These are phyloP conservation scores for Scomberomorus guttatus DNA, from an alignment of 2,797 vertebrate species.

Conservation along the genomic window DNA sequence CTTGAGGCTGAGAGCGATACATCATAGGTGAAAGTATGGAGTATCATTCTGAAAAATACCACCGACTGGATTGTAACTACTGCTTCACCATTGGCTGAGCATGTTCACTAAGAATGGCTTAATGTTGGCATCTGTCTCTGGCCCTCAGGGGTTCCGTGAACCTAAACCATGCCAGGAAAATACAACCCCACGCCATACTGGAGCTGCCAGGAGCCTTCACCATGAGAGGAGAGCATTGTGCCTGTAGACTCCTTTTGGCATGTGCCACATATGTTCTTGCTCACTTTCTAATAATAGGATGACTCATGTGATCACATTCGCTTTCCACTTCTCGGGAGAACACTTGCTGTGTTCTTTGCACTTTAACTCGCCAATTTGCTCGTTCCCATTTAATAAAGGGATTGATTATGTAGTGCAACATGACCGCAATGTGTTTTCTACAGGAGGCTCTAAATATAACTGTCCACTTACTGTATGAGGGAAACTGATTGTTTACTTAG, in stretches of 20 bases:
- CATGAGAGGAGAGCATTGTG: constrained; percentile 44
- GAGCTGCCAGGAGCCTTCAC: constrained; percentile 64
- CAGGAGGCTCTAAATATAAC: background rate
- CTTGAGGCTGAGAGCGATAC: constrained; percentile 8
- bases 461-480: background rate
- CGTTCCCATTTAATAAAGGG: constrained; percentile 1
- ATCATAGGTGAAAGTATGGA: constrained; percentile 1
- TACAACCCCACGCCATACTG: constrained; percentile 42
- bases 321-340: constrained; percentile 31
- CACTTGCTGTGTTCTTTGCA: constrained; percentile 16
- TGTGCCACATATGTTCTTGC: constrained; percentile 70
- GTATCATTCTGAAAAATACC: constrained; percentile 25
- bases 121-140: constrained; percentile 41
- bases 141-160: constrained; percentile 53
- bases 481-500: constrained; percentile 37
- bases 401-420: background rate
- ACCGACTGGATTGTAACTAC: background rate
- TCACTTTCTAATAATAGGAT: constrained; percentile 69
- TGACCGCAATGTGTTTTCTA: background rate
- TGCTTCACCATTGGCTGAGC: constrained; percentile 42
- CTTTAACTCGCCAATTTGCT: constrained; percentile 2
- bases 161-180: constrained; percentile 67
- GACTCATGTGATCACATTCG: constrained; percentile 49
- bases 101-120: constrained; percentile 37
- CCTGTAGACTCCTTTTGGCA: constrained; percentile 58